phyloP scores from a whole-genome alignment of 1,140 invertebrate genomes.

The Telenomus remus region DNA sequence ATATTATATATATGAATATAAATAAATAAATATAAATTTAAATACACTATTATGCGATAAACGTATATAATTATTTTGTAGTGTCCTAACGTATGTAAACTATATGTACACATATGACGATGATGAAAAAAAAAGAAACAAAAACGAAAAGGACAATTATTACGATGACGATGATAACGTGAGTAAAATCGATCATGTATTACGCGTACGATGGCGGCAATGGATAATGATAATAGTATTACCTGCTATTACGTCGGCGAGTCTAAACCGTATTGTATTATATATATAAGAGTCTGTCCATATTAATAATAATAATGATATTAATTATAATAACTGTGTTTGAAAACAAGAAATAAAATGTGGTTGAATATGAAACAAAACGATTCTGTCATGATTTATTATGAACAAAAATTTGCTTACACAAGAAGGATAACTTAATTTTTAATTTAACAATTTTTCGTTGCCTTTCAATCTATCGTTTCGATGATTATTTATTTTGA shows the following conservation, averaged over 20 bases:
- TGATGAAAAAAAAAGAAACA: background rate
- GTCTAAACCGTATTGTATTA: slow-evolving; percentile 77
- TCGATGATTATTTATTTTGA: no score
- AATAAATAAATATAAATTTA: slow-evolving; percentile 65
- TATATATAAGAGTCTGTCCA: slow-evolving; percentile 77
- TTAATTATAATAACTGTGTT: slow-evolving; percentile 77
- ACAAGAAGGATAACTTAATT: no score
- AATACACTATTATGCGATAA: slow-evolving; percentile 65
- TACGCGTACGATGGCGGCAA: slow-evolving; percentile 65
- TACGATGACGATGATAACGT: slow-evolving; percentile 61
- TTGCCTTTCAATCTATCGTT: no score
- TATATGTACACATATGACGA: slow-evolving; percentile 72
- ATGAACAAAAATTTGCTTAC: background rate
- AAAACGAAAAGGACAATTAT: slow-evolving; percentile 58
- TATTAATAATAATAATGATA: slow-evolving; percentile 75
- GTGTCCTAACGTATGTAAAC: slow-evolving; percentile 74
- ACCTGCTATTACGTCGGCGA: slow-evolving; percentile 74
- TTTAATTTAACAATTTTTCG: no score
- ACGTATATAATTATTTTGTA: slow-evolving; percentile 74
- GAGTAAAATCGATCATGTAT: slow-evolving; percentile 64
- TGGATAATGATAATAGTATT: slow-evolving; percentile 74
- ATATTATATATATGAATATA: slow-evolving; percentile 68
- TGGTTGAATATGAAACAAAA: slow-evolving; percentile 75
- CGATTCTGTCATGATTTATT: slow-evolving; percentile 44
- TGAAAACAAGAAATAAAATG: slow-evolving; percentile 77